Evolutionary conservation across 2,797 vertebrate species (phyloP).

Genomic region (Sebastes elongatus): DNA sequence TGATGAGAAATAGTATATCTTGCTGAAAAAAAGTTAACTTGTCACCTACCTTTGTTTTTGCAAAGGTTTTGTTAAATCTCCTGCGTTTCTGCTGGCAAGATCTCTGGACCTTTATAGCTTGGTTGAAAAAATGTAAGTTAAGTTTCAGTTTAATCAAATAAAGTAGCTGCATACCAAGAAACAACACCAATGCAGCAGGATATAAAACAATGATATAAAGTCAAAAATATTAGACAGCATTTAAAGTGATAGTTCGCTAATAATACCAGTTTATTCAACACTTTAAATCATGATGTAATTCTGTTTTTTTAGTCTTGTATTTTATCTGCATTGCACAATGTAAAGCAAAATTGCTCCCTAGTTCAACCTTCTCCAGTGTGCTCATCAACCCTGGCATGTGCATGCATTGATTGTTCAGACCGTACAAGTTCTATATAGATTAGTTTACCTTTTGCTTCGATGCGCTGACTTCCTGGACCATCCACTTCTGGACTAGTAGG

Average conservation of each 20-base stretch:
- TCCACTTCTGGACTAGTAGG: not conserved
- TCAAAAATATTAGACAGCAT: not conserved
- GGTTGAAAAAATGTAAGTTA: not conserved
- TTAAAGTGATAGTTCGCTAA: not conserved
- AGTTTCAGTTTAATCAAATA: not conserved
- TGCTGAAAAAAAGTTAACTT: not conserved
- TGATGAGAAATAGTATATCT: not conserved
- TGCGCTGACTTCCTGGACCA: not conserved
- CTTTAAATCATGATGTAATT: not conserved
- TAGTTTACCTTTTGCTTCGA: constrained; percentile 43
- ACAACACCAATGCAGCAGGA: not conserved
- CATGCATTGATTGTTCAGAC: not conserved
- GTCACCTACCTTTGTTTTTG: constrained; percentile 71
- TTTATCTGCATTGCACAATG: not conserved
- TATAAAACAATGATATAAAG: not conserved
- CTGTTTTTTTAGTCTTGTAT: not conserved
- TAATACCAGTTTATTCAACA: not conserved
- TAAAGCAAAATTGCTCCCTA: not conserved
- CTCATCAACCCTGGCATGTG: not conserved
- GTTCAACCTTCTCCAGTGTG: not conserved
- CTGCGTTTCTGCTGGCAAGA: constrained; percentile 47
- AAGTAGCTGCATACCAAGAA: not conserved
- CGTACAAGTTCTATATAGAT: not conserved
- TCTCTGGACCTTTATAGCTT: constrained; percentile 80
- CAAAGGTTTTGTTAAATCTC: constrained; percentile 9